Percentiles rank a stretch among this genome's conserved stretches.
Conservation (phyloP, 2,113 vertebrate species). For the Chauna torquata region DNA sequence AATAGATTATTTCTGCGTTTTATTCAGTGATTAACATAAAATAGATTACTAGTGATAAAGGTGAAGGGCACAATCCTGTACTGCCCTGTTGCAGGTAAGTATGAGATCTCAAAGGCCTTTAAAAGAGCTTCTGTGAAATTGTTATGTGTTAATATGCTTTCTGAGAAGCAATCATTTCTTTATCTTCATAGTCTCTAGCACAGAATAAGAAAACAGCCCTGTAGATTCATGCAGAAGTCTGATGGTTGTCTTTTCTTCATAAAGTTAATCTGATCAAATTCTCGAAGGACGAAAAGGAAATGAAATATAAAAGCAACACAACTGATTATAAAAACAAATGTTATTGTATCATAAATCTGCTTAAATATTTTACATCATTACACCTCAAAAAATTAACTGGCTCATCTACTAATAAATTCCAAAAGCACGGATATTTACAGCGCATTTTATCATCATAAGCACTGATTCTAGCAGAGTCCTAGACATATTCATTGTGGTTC, state of each 20-base stretch:
- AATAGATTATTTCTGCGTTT: neutral
- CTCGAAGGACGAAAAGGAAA: neutral
- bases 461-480: neutral
- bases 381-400: neutral
- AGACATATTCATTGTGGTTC: neutral
- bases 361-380: neutral
- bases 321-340: neutral
- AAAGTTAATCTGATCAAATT: conserved; percentile 24
- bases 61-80: neutral
- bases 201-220: neutral
- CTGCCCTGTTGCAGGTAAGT: neutral
- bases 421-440: neutral
- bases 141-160: neutral
- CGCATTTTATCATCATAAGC: neutral
- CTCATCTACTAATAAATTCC: neutral
- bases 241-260: neutral
- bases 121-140: neutral
- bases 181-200: neutral
- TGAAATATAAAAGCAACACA: neutral
- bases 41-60: neutral
- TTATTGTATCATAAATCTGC: neutral
- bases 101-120: neutral
- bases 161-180: neutral
- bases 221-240: neutral
- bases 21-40: neutral